Evolutionary conservation across 2,888 invertebrate species (phyloP), one percentile per base, ranked within the genome.

Genomic region (Eupithecia inturbata): DNA sequence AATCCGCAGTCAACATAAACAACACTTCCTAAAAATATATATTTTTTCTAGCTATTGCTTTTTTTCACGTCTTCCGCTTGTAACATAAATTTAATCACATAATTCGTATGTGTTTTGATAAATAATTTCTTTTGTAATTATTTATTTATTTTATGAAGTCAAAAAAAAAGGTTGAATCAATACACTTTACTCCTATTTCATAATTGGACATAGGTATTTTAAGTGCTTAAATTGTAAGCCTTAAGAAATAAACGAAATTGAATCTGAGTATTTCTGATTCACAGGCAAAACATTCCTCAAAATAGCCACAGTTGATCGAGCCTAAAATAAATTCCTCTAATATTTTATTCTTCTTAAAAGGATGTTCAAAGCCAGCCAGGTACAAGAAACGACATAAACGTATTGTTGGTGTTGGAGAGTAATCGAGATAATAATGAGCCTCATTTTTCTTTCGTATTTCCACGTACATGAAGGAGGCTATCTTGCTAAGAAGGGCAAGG

Each of bases 381-480:
- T 80, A 81, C 76, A 72, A 74, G 77, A 78, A 78, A 77, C 73
- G 80, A 81, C 79, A 78, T 78, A 76, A 78, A 81, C 79, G 78
- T 81, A 79, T 79, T 78, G 80, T 76, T 78, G 77, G 78, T 76
- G 80, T 78, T 78, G 77, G 72, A 75, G 77, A 81, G 78, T 79
- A 81, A 80, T 78, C 78, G 80, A 75, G 78, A 79, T 78, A 81
- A 79, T 79, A 81, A 81, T 81, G 80, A 79, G 77, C 75, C 71
- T 74, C 79, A 79, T 81, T 79, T 79, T 74, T 81, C 80, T 78
- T 77, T 77, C 71, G 77, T 78, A 78, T 81, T 79, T 77, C 79
- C 79, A 77, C 72, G 75, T 75, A 73, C 76, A 74, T 73, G 75
- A 72, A 63, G 57, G 77, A 79, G 77, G 77, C 69, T 76, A 71